Conservation (phyloP, 1,140 invertebrate species). For the Globodera rostochiensis region DNA sequence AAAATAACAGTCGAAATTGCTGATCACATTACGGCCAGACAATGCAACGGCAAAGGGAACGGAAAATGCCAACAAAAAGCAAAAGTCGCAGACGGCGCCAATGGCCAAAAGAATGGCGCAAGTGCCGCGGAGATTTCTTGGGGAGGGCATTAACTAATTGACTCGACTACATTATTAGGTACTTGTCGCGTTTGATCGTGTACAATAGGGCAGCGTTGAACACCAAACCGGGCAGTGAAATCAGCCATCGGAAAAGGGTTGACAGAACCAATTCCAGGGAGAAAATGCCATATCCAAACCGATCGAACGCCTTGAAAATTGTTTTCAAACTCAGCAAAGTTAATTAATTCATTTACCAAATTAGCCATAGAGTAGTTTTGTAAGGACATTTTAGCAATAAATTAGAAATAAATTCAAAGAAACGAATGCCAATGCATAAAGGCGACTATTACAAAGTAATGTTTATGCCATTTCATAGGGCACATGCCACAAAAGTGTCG, state of each 20-base stretch:
- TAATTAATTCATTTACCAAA: too few species aligned
- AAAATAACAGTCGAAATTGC: not conserved
- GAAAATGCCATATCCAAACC: not conserved
- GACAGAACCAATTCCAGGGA: not conserved
- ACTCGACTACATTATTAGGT: not conserved
- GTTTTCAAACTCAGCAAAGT: not conserved
- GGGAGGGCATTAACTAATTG: not conserved
- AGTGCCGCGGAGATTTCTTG: not conserved
- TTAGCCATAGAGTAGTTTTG: too few species aligned
- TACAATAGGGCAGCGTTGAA: not conserved
- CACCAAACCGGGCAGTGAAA: conserved; percentile 1
- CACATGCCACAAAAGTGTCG: too few species aligned
- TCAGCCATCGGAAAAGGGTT: not conserved
- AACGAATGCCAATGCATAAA: too few species aligned
- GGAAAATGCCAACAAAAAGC: not conserved
- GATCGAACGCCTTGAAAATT: not conserved
- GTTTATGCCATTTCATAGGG: too few species aligned
- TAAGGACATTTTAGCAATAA: too few species aligned
- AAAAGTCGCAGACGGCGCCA: not conserved
- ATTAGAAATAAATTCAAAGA: too few species aligned
- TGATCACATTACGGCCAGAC: not conserved
- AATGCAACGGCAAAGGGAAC: not conserved
- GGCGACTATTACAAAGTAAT: too few species aligned
- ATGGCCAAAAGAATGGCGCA: not conserved
- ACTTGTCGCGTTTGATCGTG: not conserved